Percentiles rank a stretch among this genome's conserved stretches.
phyloP scores from a whole-genome alignment of 2,797 vertebrate species.

The Argya squamiceps region DNA sequence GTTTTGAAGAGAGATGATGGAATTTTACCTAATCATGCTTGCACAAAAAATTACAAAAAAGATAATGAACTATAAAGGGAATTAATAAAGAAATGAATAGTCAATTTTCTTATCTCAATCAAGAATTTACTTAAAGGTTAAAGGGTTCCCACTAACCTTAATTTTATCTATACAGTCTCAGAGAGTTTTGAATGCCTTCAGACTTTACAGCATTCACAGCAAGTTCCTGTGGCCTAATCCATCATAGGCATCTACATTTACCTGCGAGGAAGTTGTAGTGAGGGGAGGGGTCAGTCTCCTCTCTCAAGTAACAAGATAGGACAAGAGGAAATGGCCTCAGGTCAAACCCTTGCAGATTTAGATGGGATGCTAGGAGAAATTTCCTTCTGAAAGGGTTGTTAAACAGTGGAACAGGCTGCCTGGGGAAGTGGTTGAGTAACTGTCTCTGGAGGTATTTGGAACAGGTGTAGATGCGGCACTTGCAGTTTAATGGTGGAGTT shows the following conservation, averaged over 20 bases:
- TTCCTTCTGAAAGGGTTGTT: background rate
- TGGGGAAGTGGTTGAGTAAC: no score
- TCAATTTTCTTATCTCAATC: background rate
- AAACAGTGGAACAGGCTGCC: background rate
- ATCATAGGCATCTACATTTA: rapidly evolving
- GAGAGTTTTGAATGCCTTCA: background rate
- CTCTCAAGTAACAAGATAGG: background rate
- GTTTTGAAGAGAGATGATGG: background rate
- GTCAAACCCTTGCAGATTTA: background rate
- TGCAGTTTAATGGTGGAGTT: background rate
- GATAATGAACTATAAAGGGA: background rate
- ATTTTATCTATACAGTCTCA: background rate
- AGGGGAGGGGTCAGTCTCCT: background rate
- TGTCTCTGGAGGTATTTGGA: background rate
- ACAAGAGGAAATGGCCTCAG: background rate
- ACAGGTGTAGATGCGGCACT: no score
- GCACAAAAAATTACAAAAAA: background rate
- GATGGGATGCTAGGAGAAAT: background rate
- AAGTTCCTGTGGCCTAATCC: background rate
- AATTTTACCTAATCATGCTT: background rate
- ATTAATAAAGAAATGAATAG: background rate
- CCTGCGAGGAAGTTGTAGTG: rapidly evolving
- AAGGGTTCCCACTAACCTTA: background rate
- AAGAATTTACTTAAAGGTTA: background rate
- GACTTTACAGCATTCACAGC: background rate